phyloP scores from a whole-genome alignment of 2,113 vertebrate species.

The Scomber colias region DNA sequence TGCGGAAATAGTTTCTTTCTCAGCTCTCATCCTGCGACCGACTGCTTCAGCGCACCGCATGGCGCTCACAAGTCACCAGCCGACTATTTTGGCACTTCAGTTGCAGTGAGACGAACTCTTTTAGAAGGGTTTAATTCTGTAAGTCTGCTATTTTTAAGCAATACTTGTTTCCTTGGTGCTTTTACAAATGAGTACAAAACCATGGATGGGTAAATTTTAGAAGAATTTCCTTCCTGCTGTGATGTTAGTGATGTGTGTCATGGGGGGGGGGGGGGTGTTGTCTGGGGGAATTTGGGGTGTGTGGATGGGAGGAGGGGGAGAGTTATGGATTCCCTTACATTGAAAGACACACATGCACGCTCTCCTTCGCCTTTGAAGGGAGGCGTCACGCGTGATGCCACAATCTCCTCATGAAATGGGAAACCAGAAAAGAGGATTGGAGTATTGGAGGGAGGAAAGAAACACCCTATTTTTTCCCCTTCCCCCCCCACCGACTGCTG shows the following conservation, averaged over 20 bases:
- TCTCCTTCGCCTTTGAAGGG: slow-evolving; percentile 57
- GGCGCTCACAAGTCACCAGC: slow-evolving; percentile 18
- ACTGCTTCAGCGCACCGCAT: slow-evolving; percentile 27
- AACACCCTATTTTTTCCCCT: slow-evolving; percentile 5
- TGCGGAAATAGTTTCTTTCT: slow-evolving; percentile 52
- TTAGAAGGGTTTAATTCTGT: slow-evolving; percentile 35
- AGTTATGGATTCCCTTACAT: slow-evolving; percentile 45
- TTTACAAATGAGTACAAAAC: slow-evolving; percentile 31
- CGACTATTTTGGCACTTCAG: slow-evolving; percentile 15
- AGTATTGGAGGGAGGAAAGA: slow-evolving; percentile 42
- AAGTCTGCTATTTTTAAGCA: slow-evolving; percentile 21
- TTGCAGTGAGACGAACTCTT: slow-evolving; percentile 38
- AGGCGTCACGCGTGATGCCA: slow-evolving; percentile 58
- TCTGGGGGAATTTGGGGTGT: slow-evolving; percentile 25
- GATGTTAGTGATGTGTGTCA: slow-evolving; percentile 48
- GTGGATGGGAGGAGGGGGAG: neutral
- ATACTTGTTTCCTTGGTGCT: slow-evolving; percentile 1
- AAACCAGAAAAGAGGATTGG: slow-evolving; percentile 76
- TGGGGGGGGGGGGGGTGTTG: neutral
- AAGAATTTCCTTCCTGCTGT: slow-evolving; percentile 11
- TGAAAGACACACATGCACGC: slow-evolving; percentile 51
- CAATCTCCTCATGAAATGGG: slow-evolving; percentile 67
- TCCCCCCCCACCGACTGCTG: slow-evolving; percentile 1
- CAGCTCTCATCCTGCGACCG: slow-evolving; percentile 24
- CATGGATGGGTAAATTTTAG: slow-evolving; percentile 4